Evolutionary conservation across 2,888 invertebrate genomes (phyloP), one percentile per base, ranked within the genome.

Genomic region (Cataglyphis altisquamis): DNA sequence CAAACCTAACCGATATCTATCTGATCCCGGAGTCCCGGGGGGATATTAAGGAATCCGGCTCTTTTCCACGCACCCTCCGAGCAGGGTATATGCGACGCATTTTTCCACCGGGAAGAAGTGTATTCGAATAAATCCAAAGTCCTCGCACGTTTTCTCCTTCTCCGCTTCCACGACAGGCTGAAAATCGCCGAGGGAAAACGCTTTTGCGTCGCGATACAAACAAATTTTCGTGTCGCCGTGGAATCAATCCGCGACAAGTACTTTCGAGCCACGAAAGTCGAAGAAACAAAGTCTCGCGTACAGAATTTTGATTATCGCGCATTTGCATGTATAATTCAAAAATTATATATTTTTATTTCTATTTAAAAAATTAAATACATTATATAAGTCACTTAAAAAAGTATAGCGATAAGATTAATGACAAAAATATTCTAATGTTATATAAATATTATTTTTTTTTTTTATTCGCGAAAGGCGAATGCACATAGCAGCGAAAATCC

Each of bases 31-130:
- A 86, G 88, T 92, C 94, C 91, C 93, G 62, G 36, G 93, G 93
- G 94, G 91, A 94, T 94, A 93, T 93, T 92, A 93, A 90, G 91
- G 92, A 94, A 93, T 92, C 52, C 93, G 91, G 90, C 87, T 90
- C 88, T 84, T 89, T 85, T 88, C 87, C 84, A 84, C 87, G 84
- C 52, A 52, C 85, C 75, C 87, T 87, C 48, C 83, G 80, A 67
- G 78, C 68, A 70, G 57, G 63, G 75, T 78, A 84, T 67, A 68
- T 10, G 68, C 70, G 39, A 63, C 67, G 81, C 82, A 77, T 72
- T 73, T 83, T 68, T 78, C 67, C 82, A 36, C 21, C 12, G 64
- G 72, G 32, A 70, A 68, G 60, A 89, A 87, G 86, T 82, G 90
- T 90, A 88, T 85, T 67, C 85, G 87, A 86, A 91, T 90, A 90